Percentiles rank a stretch among this genome's conserved stretches.
Conservation (phyloP, 2,113 vertebrate species). For the Octodon degus region DNA sequence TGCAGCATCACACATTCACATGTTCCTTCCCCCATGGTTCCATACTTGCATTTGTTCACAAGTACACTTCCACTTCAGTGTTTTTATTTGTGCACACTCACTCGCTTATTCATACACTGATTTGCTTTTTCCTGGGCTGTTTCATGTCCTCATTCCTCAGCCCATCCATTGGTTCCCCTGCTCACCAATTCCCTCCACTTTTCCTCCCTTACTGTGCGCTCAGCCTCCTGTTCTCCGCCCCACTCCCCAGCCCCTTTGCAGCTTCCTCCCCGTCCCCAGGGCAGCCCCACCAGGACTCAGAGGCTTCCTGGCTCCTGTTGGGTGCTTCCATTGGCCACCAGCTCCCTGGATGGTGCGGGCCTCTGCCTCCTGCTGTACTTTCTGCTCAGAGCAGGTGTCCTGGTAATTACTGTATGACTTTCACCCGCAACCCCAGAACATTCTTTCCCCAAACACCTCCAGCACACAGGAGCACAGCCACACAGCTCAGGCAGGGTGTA, state of each 20-base stretch:
- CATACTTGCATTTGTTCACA: neutral
- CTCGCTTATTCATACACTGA: neutral
- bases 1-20: neutral
- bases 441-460: conserved; percentile 72
- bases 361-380: conserved; percentile 58
- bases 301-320: neutral
- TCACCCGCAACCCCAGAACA: conserved; percentile 69
- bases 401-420: conserved; percentile 77
- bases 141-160: neutral
- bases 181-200: too few species aligned
- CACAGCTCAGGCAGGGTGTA: neutral
- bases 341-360: conserved; percentile 44
- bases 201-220: rapidly evolving
- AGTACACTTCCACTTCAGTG: neutral
- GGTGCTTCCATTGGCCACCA: conserved; percentile 38
- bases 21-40: neutral
- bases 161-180: too few species aligned
- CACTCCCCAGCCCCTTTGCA: neutral
- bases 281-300: conserved; percentile 2
- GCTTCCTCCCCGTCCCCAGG: neutral
- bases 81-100: neutral
- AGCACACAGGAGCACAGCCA: conserved; percentile 54
- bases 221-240: too few species aligned
- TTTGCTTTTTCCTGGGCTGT: too few species aligned
- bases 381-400: conserved; percentile 77